Evolutionary conservation across 2,888 invertebrate species (phyloP), one percentile per base, ranked within the genome.

Genomic region (Daptonema setosum): DNA sequence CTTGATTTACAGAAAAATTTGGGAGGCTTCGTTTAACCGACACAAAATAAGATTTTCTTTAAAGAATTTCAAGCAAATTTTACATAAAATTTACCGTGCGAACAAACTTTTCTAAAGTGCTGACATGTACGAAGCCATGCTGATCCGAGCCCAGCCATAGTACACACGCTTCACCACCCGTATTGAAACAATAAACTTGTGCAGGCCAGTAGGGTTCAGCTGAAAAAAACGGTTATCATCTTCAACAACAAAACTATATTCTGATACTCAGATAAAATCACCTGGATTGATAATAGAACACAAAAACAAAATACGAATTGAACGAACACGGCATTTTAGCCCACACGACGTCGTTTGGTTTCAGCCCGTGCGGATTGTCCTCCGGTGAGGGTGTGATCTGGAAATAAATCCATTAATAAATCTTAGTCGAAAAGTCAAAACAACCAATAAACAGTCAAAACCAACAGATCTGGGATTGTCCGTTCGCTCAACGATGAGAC

Each of bases 131-230:
- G 28, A 54, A 54, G 5, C 54, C 54, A 26, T 54, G 54, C 45
- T 35, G 28, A 20, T 35, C 35, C 28, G 45, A 45, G 28, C 45
- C 54, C 25, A 54, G 43, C 54, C 54, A 54, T 11, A 54, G 28
- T 3, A 54, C 54, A 29, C 54, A 54, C 17, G 45, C 24, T 8
- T 26, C 45, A 1, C 25, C 54, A 28, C 26, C 28, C 3, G n/a
- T 1, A n/a, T 35, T 35, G 54, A 54, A 54, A 22, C 52, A 25
- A 22, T 29, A 52, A 11, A 54, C 17, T 29, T 43, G n/a, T 11
- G 54, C 43, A 5, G 54, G 54, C 54, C 54, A 54, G 28, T 8
- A 54, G 8, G 54, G 54, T 28, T 54, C 54, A 2, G 26, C 54
- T 50, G 26, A 3, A 50, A 17, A 50, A 8, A 14, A 45, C 2